Evolutionary conservation across 2,888 invertebrate genomes (phyloP), one percentile per base, ranked within the genome.

Genomic region (Electrophaes corylata): DNA sequence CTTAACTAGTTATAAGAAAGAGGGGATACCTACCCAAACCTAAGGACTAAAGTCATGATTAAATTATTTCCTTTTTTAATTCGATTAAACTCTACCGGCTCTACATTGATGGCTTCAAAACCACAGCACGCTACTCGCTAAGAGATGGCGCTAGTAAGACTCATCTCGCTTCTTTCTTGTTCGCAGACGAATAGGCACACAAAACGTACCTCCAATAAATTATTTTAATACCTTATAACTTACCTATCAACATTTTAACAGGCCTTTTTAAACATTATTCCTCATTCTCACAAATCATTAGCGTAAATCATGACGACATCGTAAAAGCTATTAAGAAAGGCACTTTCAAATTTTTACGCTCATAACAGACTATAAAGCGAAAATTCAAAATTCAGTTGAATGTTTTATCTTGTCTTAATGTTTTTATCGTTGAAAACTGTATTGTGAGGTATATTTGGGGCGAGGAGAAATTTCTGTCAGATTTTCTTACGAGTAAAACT

Each of bases 241-340:
- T 55, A 51, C 55, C 60, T 60, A 60, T 60, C 55, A 61, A 69
- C 63, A 69, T 68, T 61, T 72, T 70, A 72, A 72, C 70, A 70
- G 70, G 69, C 67, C 65, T 71, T 62, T 65, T 62, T 67, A 67
- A 71, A 54, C 61, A 65, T 64, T 65, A 59, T 60, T 59, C 55
- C 56, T 51, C 56, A 63, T 58, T 62, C 59, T 59, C 56, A 76
- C 75, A 73, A 73, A 75, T 78, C 76, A 79, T 83, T 82, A 78
- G 76, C 73, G 78, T 80, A 81, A 82, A 84, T 83, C 80, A 79
- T 73, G 75, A 75, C 75, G 70, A 76, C 71, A 74, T 78, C 80
- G 76, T 82, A 80, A 81, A 79, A 80, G 73, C 76, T 71, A 75
- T 77, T 73, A 76, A 58, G 68, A 70, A 67, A 71, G 67, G 71